Conservation (phyloP, 1,140 invertebrate genomes). For the Paraescarpia echinospica region DNA sequence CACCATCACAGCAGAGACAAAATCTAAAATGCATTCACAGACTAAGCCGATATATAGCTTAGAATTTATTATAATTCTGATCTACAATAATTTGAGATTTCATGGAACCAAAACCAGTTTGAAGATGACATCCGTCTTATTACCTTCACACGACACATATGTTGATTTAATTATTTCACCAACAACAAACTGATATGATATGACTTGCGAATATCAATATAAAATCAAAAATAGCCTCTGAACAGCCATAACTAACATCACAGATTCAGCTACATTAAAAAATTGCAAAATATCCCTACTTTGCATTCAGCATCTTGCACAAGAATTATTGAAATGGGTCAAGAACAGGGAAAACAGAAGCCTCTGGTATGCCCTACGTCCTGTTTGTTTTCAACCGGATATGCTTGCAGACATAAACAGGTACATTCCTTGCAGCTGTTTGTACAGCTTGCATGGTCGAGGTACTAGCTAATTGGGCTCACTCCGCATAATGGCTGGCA, state of each 20-base stretch:
- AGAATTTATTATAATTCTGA: no score
- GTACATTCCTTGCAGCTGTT: not conserved
- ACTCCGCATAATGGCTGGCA: not conserved
- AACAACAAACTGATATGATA: not conserved
- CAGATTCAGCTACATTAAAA: not conserved
- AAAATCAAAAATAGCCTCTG: not conserved
- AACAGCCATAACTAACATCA: not conserved
- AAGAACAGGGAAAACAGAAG: not conserved
- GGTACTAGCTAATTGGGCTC: not conserved
- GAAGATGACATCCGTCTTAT: no score
- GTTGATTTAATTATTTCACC: no score
- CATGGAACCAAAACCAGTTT: no score
- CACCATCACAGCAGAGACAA: no score
- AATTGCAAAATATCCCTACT: not conserved
- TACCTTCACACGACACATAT: no score
- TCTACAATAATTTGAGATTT: no score
- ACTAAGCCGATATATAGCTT: no score
- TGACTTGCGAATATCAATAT: no score
- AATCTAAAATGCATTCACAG: no score
- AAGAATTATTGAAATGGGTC: not conserved
- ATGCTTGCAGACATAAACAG: not conserved
- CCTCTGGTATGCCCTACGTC: not conserved
- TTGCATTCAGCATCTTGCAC: not conserved
- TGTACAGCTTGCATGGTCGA: not conserved
- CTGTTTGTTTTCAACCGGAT: not conserved